Conservation (phyloP, 2,888 invertebrate species). For the Drosophila greeni region DNA sequence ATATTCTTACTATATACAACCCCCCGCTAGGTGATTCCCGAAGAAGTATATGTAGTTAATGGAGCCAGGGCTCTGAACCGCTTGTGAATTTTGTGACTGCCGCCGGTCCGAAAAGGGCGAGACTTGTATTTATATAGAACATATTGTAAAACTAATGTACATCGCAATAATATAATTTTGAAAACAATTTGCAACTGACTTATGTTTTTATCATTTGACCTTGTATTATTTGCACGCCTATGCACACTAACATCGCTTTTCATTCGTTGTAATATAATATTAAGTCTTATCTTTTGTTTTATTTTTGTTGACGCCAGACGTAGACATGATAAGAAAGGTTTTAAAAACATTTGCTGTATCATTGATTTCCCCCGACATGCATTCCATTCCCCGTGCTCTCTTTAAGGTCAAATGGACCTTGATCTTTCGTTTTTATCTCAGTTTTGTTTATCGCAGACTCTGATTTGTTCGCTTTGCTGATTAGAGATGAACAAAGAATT, state of each 20-base stretch:
- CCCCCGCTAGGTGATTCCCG: conserved; percentile 24
- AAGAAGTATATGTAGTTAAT: conserved; percentile 29
- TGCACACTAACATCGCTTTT: conserved; percentile 13
- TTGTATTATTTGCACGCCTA: conserved; percentile 13
- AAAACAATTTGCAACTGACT: conserved; percentile 43
- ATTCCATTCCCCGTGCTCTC: neutral
- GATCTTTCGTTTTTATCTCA: conserved; percentile 1
- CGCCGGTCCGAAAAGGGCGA: conserved; percentile 68
- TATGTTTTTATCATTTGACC: conserved; percentile 46
- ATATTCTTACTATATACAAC: conserved; percentile 19
- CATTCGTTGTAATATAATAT: conserved; percentile 7
- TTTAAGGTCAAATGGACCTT: conserved; percentile 1
- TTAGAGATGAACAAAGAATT: neutral
- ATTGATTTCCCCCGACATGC: neutral
- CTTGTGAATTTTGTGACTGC: conserved; percentile 65
- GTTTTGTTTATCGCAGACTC: conserved; percentile 5
- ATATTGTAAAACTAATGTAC: conserved; percentile 63
- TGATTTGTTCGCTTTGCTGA: neutral
- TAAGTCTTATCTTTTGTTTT: conserved; percentile 1
- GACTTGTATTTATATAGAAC: conserved; percentile 50
- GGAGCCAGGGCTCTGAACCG: conserved; percentile 4
- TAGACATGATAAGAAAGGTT: conserved; percentile 12
- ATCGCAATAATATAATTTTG: conserved; percentile 60
- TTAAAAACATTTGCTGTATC: neutral
- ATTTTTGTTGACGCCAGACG: neutral